phyloP scores from a whole-genome alignment of 2,797 vertebrate species.

The Thamnophis elegans region DNA sequence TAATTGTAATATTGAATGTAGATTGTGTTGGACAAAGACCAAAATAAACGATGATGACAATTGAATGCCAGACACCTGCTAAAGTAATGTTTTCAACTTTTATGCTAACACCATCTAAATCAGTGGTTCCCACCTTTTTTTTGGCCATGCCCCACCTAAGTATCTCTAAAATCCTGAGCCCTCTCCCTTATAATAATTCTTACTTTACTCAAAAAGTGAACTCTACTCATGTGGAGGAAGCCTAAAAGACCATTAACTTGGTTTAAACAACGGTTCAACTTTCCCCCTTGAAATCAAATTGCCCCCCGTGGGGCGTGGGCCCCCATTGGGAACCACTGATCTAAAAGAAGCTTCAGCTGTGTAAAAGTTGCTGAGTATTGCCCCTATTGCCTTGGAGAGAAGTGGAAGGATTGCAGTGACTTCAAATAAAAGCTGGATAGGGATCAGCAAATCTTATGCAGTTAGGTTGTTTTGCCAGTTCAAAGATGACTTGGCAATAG shows the following conservation, averaged over 20 bases:
- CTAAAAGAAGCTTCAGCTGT: not conserved
- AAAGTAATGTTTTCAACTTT: not conserved
- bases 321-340: too few relatives aligned
- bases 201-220: too few relatives aligned
- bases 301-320: too few relatives aligned
- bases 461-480: not conserved
- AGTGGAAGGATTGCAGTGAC: not conserved
- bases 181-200: too few relatives aligned
- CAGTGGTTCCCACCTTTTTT: too few relatives aligned
- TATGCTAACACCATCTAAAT: not conserved
- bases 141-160: too few relatives aligned
- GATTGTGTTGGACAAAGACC: not conserved
- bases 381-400: not conserved
- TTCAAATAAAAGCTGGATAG: not conserved
- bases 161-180: too few relatives aligned
- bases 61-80: not conserved
- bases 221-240: too few relatives aligned
- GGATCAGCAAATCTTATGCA: not conserved
- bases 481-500: not conserved
- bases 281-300: too few relatives aligned
- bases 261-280: too few relatives aligned
- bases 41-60: not conserved
- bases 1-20: not conserved
- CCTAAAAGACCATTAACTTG: too few relatives aligned
- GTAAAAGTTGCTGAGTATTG: not conserved